Evolutionary conservation across 2,888 invertebrate species (phyloP).

Genomic region (Acronicta alni): DNA sequence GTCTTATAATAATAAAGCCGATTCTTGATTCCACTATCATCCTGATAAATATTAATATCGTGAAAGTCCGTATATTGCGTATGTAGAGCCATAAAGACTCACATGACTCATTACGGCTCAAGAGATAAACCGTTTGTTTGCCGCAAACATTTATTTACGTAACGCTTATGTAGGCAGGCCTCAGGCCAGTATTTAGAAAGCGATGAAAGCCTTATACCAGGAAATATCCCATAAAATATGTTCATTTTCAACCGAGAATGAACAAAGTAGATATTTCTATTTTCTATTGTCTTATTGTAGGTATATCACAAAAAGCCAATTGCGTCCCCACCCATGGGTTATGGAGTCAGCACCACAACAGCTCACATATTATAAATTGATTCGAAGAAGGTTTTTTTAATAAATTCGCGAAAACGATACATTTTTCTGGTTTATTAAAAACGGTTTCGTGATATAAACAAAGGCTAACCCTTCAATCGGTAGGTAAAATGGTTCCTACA

Average conservation of each 20-base stretch:
- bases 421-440: too few species aligned
- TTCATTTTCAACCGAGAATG: constrained; percentile 3
- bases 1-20: not conserved
- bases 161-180: constrained; percentile 27
- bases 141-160: constrained; percentile 38
- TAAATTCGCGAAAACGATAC: too few species aligned
- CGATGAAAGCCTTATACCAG: constrained; percentile 31
- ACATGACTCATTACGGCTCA: constrained; percentile 49
- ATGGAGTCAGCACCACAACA: too few species aligned
- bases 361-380: too few species aligned
- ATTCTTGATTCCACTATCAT: constrained; percentile 8
- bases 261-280: constrained; percentile 1
- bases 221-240: constrained; percentile 27
- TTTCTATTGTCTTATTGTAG: not conserved
- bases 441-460: too few species aligned
- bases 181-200: constrained; percentile 34
- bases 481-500: too few species aligned
- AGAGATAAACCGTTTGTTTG: constrained; percentile 48
- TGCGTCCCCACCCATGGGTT: too few species aligned
- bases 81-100: constrained; percentile 30
- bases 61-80: constrained; percentile 27
- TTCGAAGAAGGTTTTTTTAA: too few species aligned
- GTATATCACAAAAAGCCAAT: too few species aligned
- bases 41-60: constrained; percentile 39
- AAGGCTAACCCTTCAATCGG: too few species aligned